These are phyloP conservation scores for Adelognathus sp. DNA, from an alignment of 2,888 invertebrate genomes.

Conservation along the genomic window DNA sequence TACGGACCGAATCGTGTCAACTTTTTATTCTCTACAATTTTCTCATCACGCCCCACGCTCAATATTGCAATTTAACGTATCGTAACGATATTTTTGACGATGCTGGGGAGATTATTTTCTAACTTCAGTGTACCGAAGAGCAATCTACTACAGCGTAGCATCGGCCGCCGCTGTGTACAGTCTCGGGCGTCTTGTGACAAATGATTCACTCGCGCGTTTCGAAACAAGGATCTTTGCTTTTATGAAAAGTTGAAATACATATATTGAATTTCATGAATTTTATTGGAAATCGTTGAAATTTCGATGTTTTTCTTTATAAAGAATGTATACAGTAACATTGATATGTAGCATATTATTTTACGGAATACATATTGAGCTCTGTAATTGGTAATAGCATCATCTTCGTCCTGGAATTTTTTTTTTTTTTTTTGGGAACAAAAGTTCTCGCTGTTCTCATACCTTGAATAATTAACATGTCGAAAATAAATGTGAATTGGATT, in stretches of 20 bases:
- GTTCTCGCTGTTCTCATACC: background rate
- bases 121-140: slow-evolving; percentile 41
- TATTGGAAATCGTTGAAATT: background rate
- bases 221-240: slow-evolving; percentile 26
- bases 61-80: slow-evolving; percentile 70
- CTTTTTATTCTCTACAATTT: slow-evolving; percentile 74
- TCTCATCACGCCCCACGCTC: slow-evolving; percentile 72
- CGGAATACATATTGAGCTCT: too few species aligned
- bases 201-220: slow-evolving; percentile 56
- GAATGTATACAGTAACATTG: too few species aligned
- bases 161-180: slow-evolving; percentile 35
- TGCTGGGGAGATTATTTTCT: slow-evolving; percentile 22
- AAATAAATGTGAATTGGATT: background rate
- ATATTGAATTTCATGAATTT: slow-evolving; percentile 18
- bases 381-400: too few species aligned
- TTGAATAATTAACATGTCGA: background rate
- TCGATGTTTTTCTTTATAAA: too few species aligned
- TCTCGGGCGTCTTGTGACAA: slow-evolving; percentile 55
- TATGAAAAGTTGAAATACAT: background rate
- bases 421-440: too few species aligned
- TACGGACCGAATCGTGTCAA: slow-evolving; percentile 74
- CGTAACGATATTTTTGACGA: slow-evolving; percentile 52
- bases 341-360: too few species aligned
- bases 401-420: too few species aligned
- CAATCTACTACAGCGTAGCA: slow-evolving; percentile 33